Evolutionary conservation across 2,888 invertebrate genomes (phyloP), one percentile per base, ranked within the genome.

Genomic region (Eristalis tenax): DNA sequence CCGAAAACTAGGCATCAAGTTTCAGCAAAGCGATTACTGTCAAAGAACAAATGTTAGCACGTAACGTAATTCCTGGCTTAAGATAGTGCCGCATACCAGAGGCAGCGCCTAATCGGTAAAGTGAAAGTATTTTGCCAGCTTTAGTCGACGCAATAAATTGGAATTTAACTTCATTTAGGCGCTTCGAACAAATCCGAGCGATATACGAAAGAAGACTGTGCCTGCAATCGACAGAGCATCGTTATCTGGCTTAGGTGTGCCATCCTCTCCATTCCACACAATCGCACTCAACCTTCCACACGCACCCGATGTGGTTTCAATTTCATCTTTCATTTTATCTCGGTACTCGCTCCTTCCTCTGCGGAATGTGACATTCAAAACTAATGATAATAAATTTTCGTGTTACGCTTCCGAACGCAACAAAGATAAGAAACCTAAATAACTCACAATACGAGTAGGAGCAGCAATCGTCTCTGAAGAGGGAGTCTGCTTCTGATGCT

Each of bases 301-400:
- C 43, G 65, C 43, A 63, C 26, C 15, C 43, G 56, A 26, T 78
- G 38, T 38, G 64, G 22, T 61, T 76, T 64, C 61, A 69, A 70
- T 86, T 78, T 66, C 78, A 76, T 68, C 68, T 76, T 76, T 43
- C 87, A 83, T 76, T 83, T 87, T 87, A 83, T 87, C 87, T 83
- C 23, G 83, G 65, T 74, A 50, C 57, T 83, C 76, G 76, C 79
- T 76, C 79, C 79, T 87, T 87, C 87, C 87, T 83, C 71, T 56
- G 18, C 50, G 35, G 87, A 87, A 87, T 87, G 79, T 77, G 83
- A 83, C 87, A 83, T 87, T 87, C 83, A 80, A 87, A 87, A 87
- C 87, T 87, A 83, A 87, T 87, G 83, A 87, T 87, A 87, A 87
- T 87, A 87, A 87, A 87, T 87, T 87, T 57, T 83, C 76, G 79